Base-by-base conservation (phyloP, 2,888 invertebrate species). In the Cryptocephalus primarius region DNA sequence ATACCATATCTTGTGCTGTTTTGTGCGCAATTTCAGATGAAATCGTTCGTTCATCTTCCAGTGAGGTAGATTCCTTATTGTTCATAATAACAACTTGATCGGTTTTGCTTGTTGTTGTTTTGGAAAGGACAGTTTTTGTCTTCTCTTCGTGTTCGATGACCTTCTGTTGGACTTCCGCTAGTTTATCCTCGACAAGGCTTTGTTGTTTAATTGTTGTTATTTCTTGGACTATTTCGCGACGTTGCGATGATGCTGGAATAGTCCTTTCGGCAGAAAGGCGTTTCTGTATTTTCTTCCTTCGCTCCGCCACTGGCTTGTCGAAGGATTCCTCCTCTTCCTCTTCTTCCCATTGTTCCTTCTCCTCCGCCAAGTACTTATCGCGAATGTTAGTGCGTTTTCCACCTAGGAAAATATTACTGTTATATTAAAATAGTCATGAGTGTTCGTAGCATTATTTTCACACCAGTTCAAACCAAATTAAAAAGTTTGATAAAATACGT, bases 351-450 rank as follows among this genome's bases (percentile, higher is more conserved):
- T 83, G 82, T 4, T 50, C 55, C 63, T 88, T 87, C 58, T 87
- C 87, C 70, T 88, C 87, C 1, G 85, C 86, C 1, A 83, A 83
- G 64, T 87, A 87, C 66, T 88, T 87, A 32, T 87, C 85, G 58
- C 10, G 14, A 10, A 12, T 12, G n/a, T 36, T 83, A 83, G 2
- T n/a, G 12, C 11, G 36, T 36, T 11, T 36, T 36, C 12, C 12
- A 4, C 2, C 6, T 36, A 6, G 4, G 6, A 36, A 12, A 4
- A 6, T 11, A 36, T 2, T 12, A 36, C 2, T 36, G 2, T 4
- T 11, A 36, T 36, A 4, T 22, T 22, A 6, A 22, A 22, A 6
- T 22, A 22, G 22, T 22, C 6, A 22, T 22, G 22, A 6, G 22
- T 22, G 6, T 22, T 22, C 22, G 6, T 22, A 22, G 22, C 22